Conservation (phyloP, 2,797 vertebrate genomes). For the Thalassophryne amazonica region DNA sequence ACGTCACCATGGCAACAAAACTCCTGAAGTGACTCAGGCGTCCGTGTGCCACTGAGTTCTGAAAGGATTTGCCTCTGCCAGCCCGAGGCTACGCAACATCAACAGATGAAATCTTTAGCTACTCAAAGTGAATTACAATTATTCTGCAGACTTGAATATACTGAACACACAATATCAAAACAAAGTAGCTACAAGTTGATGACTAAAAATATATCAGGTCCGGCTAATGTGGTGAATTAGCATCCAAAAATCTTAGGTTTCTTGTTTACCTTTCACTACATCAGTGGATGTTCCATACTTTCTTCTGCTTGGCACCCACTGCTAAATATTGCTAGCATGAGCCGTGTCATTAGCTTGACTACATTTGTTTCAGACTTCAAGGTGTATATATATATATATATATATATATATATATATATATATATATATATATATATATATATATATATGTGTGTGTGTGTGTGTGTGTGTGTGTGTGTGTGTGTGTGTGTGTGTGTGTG, state of each 20-base stretch:
- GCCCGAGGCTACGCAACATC: constrained; percentile 41
- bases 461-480: too few species aligned
- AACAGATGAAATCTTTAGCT: constrained; percentile 31
- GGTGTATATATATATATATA: too few species aligned
- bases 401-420: too few species aligned
- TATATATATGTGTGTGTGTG: too few species aligned
- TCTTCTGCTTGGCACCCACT: too few species aligned
- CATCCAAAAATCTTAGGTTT: not conserved
- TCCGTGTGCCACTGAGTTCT: constrained; percentile 39
- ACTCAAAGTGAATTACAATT: constrained; percentile 33
- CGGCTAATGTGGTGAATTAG: not conserved
- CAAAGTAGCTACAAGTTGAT: not conserved
- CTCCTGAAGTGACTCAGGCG: constrained; percentile 52
- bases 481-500: too few species aligned
- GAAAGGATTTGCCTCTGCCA: constrained; percentile 23
- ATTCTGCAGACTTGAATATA: constrained; percentile 20
- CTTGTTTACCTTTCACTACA: too few species aligned
- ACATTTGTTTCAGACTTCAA: too few species aligned
- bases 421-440: too few species aligned
- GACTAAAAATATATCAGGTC: not conserved
- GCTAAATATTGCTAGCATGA: too few species aligned
- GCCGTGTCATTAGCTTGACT: too few species aligned
- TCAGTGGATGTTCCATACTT: too few species aligned
- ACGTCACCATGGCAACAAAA: constrained; percentile 49
- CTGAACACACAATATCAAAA: not conserved